Conservation (phyloP, 2,888 invertebrate genomes). For the Galerucella calmariensis region DNA sequence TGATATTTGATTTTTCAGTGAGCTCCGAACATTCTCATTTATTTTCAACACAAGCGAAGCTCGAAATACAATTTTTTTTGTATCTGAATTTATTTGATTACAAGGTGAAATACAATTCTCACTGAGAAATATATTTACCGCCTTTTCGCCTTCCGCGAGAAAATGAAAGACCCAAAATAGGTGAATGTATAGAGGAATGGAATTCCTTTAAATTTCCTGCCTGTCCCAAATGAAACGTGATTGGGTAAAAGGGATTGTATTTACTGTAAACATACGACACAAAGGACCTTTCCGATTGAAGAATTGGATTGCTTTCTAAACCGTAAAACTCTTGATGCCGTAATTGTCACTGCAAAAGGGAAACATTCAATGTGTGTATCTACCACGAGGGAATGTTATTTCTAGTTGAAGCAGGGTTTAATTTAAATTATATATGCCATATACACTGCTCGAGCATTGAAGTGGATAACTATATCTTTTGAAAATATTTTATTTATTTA, state of each 20-base stretch:
- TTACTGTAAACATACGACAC: slow-evolving; percentile 14
- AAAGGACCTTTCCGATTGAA: slow-evolving; percentile 13
- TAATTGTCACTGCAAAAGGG: not conserved
- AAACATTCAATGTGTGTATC: not conserved
- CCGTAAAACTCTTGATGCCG: not conserved
- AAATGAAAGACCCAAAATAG: not conserved
- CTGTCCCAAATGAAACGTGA: slow-evolving; percentile 13
- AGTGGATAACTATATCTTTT: too few species aligned
- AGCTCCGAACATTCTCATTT: too few species aligned
- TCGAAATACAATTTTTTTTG: too few species aligned
- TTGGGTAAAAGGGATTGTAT: slow-evolving; percentile 21
- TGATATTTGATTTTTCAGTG: too few species aligned
- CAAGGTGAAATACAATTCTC: not conserved
- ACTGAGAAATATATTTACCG: not conserved
- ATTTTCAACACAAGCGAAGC: too few species aligned
- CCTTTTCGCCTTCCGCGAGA: slow-evolving; percentile 5
- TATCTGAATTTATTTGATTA: not conserved
- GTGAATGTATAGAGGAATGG: not conserved
- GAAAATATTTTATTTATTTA: too few species aligned
- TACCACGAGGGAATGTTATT: too few species aligned
- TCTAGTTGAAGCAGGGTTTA: too few species aligned
- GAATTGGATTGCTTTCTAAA: slow-evolving; percentile 7
- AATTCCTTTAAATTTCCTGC: slow-evolving; percentile 17
- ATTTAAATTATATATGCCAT: too few species aligned
- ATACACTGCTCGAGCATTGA: too few species aligned